Evolutionary conservation across 2,888 invertebrate genomes (phyloP), one percentile per base, ranked within the genome.

Genomic region (Rhopalosiphum nymphaeae): DNA sequence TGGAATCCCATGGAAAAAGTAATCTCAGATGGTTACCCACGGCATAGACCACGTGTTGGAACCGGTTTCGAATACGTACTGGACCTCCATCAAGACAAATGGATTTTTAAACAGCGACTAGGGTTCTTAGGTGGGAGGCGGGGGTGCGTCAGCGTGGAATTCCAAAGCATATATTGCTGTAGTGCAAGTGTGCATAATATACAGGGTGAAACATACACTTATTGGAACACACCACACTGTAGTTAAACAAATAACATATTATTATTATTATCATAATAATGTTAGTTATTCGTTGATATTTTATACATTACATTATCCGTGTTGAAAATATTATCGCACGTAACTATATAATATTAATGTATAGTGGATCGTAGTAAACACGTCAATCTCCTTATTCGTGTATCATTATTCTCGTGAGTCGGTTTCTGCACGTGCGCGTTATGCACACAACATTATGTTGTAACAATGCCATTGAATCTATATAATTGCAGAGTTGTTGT

Each of bases 141-240:
- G 67, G 92, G 42, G 92, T 87, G 92, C 92, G 88, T 92, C 92
- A 87, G 87, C 92, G 88, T 92, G 92, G 88, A 93, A 93, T 93
- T 93, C 92, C 92, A 89, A 78, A 89, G 44, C 78, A 53, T 61
- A 61, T 61, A 91, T 42, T 49, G 49, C 49, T 1, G 44, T n/a
- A 21, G 89, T 0, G 36, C n/a, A 29, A 26, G 46, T 44, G 86
- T 26, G 56, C 42, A 42, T 56, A 26, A 10, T 86, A 86, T 86
- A 86, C 86, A 86, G 86, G 86, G 86, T 44, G 46, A 36, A 36
- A 78, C 78, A 36, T 7, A 36, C 36, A 36, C 36, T 9, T 36
- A 21, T 78, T 78, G 78, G 36, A 78, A 78, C 78, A 36, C 21
- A 7, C 36, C 36, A 21, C 21, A 78, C 36, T 9, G 2, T 78